phyloP scores from a whole-genome alignment of 1,140 invertebrate species.

The Sipha flava region DNA sequence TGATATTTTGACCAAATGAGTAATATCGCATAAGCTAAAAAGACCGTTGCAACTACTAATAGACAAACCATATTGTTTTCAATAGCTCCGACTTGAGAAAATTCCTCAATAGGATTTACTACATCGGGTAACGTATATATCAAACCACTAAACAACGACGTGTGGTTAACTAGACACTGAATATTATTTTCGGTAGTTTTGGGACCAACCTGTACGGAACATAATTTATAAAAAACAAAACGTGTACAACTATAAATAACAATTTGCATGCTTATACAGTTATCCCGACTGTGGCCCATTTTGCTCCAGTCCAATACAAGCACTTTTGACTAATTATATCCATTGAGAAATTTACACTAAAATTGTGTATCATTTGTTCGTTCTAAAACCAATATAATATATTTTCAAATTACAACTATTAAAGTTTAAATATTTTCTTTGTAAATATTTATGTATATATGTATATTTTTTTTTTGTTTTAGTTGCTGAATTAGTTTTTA shows the following conservation, averaged over 20 bases:
- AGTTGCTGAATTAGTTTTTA: too few species aligned
- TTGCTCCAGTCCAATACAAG: neutral
- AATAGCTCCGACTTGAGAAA: neutral
- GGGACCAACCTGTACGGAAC: neutral
- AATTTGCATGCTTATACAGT: too few species aligned
- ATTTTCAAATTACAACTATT: neutral
- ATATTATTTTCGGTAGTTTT: neutral
- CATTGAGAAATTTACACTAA: neutral
- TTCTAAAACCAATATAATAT: neutral
- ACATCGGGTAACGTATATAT: neutral
- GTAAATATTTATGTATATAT: neutral
- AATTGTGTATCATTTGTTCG: neutral
- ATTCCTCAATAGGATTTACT: neutral
- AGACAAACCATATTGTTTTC: neutral
- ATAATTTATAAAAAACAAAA: too few species aligned
- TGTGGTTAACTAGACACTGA: neutral
- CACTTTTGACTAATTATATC: neutral
- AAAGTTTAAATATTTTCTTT: neutral
- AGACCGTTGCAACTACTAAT: neutral
- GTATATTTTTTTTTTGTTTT: too few species aligned
- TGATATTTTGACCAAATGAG: neutral
- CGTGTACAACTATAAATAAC: neutral
- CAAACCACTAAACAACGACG: neutral
- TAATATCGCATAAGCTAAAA: neutral
- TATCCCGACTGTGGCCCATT: neutral